Percentiles rank a stretch among this genome's conserved stretches.
Evolutionary conservation across 2,113 vertebrate genomes (phyloP).

Genomic region (Eretmodus cyanostictus): DNA sequence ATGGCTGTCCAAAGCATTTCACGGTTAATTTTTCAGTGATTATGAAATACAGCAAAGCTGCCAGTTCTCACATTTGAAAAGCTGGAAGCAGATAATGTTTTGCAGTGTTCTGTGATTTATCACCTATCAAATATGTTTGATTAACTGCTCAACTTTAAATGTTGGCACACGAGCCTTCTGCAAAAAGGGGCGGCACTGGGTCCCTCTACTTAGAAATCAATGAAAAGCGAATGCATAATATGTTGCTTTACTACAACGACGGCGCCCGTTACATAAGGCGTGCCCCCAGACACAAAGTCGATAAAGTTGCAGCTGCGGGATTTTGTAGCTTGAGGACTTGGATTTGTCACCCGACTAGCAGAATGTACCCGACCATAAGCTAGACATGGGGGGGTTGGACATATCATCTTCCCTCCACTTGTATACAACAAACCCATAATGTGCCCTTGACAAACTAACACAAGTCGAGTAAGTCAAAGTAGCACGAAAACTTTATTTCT

Average conservation of each 20-base stretch:
- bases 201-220: background rate
- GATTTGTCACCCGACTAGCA: background rate
- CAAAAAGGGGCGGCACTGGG: background rate
- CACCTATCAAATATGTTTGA: background rate
- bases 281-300: background rate
- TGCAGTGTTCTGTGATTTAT: background rate
- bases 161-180: background rate
- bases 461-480: background rate
- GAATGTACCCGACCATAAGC: background rate
- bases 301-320: background rate
- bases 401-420: background rate
- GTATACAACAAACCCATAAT: background rate
- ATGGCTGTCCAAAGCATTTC: background rate
- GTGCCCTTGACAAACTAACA: background rate
- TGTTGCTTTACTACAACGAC: background rate
- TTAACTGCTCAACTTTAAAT: background rate
- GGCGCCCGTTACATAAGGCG: background rate
- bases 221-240: background rate
- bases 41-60: background rate
- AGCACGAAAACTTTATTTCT: slow-evolving; percentile 16
- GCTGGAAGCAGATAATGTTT: background rate
- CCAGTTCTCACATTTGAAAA: background rate
- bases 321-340: background rate
- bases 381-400: background rate
- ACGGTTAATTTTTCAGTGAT: background rate